Base-by-base conservation (phyloP, 2,888 invertebrate genomes). In the Lycophotia porphyrea region DNA sequence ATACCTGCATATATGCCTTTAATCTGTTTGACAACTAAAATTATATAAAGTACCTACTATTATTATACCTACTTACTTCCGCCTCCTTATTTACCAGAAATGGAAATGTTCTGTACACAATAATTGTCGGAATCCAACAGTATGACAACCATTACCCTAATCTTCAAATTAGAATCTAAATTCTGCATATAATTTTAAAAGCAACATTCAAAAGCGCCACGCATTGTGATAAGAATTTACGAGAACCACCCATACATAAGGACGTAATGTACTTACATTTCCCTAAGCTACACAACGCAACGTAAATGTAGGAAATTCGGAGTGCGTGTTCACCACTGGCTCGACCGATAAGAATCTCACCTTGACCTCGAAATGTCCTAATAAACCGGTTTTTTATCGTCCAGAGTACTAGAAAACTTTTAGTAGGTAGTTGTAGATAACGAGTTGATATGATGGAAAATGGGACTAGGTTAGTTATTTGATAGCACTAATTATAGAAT, bases 381-480 rank as follows among this genome's bases (percentile, higher is more conserved):
- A 85, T 82, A 85, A 85, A 82, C 70, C 36, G 44, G 42, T 39
- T 73, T 67, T 84, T 79, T 77, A 87, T 82, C 73, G 85, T 44
- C 34, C 31, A 36, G n/a, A 77, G 44, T 84, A 87, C 76, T 79
- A 77, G 70, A 75, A 87, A 70, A 78, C 68, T 83, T 85, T 71
- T 86, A 82, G 36, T 82, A 49, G 58, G 36, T 82, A 49, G 61
- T 85, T 78, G n/a, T 52, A 76, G 81, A 84, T 82, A 74, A 71
- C 36, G 61, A 61, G 27, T 73, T 70, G 64, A 58, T 82, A 67
- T 68, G 66, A 71, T 52, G 58, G 64, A 82, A 69, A 81, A 47
- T 67, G 67, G 39, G 1, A 42, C 65, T 72, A 34, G 52, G 55
- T 67, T 60, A n/a, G 18, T 34, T 64, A 55, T 70, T 75, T 34